Base-by-base conservation (phyloP, 2,797 vertebrate genomes). In the Platalea minor region DNA sequence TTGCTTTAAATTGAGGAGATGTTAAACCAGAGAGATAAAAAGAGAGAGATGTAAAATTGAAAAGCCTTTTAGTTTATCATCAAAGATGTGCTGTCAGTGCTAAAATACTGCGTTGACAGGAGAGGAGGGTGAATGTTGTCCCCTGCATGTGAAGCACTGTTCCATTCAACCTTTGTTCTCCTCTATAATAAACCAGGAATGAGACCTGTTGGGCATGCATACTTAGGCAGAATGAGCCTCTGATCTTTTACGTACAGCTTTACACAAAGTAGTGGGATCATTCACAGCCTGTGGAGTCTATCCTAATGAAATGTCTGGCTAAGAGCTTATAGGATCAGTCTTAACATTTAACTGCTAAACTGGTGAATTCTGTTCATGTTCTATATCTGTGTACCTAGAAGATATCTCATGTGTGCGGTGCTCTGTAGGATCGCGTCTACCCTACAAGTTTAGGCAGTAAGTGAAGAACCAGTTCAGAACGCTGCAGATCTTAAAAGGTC, bases 21-120 rank as follows among this genome's bases (percentile, higher is more conserved):
- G 16, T 45, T 70, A 43, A 64, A 83, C 60, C 39, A 72, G 73
- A 88, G 13, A 88, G 72, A 64, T 21, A 54, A 31, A 64, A 37
- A 60, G 28, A 56, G 31, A 29, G 17, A 56, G 6, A 59, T 39
- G 17, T 91, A 37, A 50, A 83, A 85, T 80, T 54, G 53, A 56
- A 91, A 46, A n/a, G n/a, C 53, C 11, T 84, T 82, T 88, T 60
- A 50, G 60, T 93, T 95, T 67, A 33, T 77, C 18, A 31, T 65
- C n/a, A 18, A 68, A 84, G 73, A 29, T 0, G 0, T 26, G 11
- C 46, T 76, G 69, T 76, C 37, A 50, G n/a, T 0, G 1, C 39
- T 93, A 45, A 83, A 94, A 70, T 90, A 35, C 2, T 69, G 18
- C 0, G 0, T 69, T 80, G 73, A 35, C n/a, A 18, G 1, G 11